Evolutionary conservation across 1,140 invertebrate species (phyloP).

Genomic region (Euura lappo): DNA sequence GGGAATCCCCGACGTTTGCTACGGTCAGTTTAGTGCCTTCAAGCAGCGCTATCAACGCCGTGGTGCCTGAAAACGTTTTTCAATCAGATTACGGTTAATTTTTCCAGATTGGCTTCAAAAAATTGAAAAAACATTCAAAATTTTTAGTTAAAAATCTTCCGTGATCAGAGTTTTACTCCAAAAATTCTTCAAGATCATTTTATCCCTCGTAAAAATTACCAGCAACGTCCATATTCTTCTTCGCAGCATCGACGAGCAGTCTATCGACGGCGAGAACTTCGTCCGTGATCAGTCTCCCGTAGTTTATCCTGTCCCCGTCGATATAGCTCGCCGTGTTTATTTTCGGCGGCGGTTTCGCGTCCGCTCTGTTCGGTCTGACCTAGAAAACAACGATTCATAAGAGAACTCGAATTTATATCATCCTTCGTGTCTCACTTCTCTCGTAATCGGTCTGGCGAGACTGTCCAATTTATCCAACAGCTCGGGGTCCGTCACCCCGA

Average conservation of each 20-base stretch:
- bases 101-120: conserved; percentile 2
- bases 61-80: conserved; percentile 72
- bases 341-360: conserved; percentile 42
- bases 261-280: conserved; percentile 84
- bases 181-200: too few species aligned
- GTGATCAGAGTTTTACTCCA: too few species aligned
- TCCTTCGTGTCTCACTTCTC: conserved; percentile 61
- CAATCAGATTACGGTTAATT: neutral
- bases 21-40: conserved; percentile 84
- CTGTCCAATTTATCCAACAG: conserved; percentile 70
- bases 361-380: conserved; percentile 45
- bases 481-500: conserved; percentile 73
- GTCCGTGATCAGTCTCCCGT: conserved; percentile 80
- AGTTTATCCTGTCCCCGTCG: conserved; percentile 77
- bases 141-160: too few species aligned
- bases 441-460: conserved; percentile 66
- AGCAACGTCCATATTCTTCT: conserved; percentile 83
- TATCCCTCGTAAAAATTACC: conserved; percentile 56
- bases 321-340: conserved; percentile 66
- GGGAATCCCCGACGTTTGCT: conserved; percentile 95
- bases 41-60: conserved; percentile 86
- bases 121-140: too few species aligned
- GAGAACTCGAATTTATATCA: neutral
- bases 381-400: conserved; percentile 18
- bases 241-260: conserved; percentile 79